Evolutionary conservation across 2,888 invertebrate species (phyloP).

Genomic region (Mimas tiliae): DNA sequence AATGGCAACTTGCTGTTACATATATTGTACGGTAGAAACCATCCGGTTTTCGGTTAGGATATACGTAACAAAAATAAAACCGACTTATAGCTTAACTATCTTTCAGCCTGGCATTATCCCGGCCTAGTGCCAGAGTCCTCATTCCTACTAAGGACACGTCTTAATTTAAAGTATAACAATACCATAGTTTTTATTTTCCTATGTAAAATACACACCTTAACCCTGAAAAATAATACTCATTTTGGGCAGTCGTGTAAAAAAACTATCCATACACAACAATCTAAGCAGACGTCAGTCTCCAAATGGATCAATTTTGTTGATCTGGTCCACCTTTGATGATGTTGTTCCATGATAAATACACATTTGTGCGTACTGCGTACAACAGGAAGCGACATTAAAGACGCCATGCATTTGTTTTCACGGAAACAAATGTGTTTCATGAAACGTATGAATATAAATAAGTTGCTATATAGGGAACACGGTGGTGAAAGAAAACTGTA

Average conservation of each 20-base stretch:
- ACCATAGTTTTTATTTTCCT: too few relatives aligned
- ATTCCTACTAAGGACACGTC: too few relatives aligned
- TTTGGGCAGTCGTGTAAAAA: not conserved
- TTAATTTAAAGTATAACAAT: too few relatives aligned
- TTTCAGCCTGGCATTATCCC: too few relatives aligned
- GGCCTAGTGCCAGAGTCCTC: too few relatives aligned
- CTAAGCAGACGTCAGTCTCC: slow-evolving; percentile 13
- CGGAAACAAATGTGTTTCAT: slow-evolving; percentile 11
- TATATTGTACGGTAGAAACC: too few relatives aligned
- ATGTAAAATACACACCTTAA: too few relatives aligned
- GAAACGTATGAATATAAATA: not conserved
- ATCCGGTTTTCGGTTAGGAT: too few relatives aligned
- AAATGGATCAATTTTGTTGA: slow-evolving; percentile 46
- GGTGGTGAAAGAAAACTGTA: not conserved
- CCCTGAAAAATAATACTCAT: not conserved
- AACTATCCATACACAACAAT: not conserved
- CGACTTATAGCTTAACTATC: too few relatives aligned
- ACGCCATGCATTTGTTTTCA: slow-evolving; percentile 17
- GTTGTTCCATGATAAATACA: slow-evolving; percentile 45
- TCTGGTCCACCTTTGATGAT: slow-evolving; percentile 49
- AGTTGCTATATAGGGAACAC: not conserved
- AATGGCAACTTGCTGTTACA: too few relatives aligned
- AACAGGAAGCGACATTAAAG: slow-evolving; percentile 18
- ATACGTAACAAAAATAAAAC: too few relatives aligned
- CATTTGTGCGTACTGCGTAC: slow-evolving; percentile 35